Base-by-base conservation (phyloP, 2,113 vertebrate genomes). In the Paramormyrops kingsleyae region DNA sequence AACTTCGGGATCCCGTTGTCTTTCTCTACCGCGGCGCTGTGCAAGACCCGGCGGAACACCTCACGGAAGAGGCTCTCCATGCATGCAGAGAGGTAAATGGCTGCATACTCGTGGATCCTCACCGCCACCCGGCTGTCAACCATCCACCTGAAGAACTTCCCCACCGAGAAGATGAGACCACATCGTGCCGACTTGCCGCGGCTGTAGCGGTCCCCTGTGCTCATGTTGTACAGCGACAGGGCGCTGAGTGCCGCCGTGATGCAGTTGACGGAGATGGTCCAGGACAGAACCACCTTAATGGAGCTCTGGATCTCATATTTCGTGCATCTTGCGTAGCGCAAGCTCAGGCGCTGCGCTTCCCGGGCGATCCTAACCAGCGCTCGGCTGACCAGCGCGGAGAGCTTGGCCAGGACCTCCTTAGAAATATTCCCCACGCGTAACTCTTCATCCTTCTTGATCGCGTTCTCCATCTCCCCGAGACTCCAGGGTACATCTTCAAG, bases 401-500 rank as follows among this genome's bases (percentile, higher is more conserved):
- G 97, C 93, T 96, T 92, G 90, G 95, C 96, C 95, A 99, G 95
- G 88, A 97, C 96, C 95, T 98, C 98, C 94, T 95, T 94, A 88
- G 96, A 93, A 44, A 96, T 62, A 91, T 91, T 91, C 89, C 94
- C 94, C 88, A 94, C 93, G 90, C 95, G 94, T 93, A 95, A 94
- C 94, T 96, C 95, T 85, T 95, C 95, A 92, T 96, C 96, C 93
- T 94, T 96, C 94, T 94, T 95, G 91, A 99, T 95, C 91, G 97
- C 97, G 91, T 93, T 96, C 95, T 97, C 97, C 95, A 98, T 96
- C 94, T 99, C 98, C 94, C 96, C 97, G 94, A 98, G 96, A 94
- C 97, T 98, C 98, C 98, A 99, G 91, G 98, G 98, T 91, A 98
- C 97, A 95, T 99, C 98, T 95, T 99, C 98, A 95, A 98, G 97